These are phyloP conservation scores for Atrichornis clamosus DNA, from an alignment of 2,113 vertebrate species.

Conservation along the genomic window DNA sequence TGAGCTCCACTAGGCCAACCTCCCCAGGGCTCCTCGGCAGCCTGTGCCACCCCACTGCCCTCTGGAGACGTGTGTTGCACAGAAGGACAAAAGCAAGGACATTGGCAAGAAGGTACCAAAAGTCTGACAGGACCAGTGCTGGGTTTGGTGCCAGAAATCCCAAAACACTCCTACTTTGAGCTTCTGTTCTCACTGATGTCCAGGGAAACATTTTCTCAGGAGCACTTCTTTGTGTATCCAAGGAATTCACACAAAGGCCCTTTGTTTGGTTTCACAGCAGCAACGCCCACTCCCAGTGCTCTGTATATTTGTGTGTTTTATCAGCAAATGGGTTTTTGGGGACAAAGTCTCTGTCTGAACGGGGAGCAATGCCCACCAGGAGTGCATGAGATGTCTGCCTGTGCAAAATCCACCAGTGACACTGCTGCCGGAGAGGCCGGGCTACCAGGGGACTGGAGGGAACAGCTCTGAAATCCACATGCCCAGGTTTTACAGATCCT, in stretches of 20 bases:
- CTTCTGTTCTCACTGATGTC: background rate
- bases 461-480: background rate
- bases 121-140: background rate
- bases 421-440: background rate
- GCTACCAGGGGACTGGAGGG: background rate
- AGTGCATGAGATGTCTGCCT: background rate
- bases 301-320: background rate
- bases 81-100: background rate
- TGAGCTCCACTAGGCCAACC: background rate
- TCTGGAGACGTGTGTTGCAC: rapidly evolving
- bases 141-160: background rate
- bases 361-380: rapidly evolving
- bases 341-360: background rate
- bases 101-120: background rate
- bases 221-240: too few relatives aligned
- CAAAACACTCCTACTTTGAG: background rate
- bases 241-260: background rate
- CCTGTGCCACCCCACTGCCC: rapidly evolving
- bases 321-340: background rate
- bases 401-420: background rate
- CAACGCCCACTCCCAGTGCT: background rate
- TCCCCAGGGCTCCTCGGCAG: background rate
- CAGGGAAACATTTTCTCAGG: background rate
- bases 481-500: background rate
- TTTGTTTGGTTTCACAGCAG: background rate